Conservation (phyloP, 2,113 vertebrate species). For the Coracopsis vasa region DNA sequence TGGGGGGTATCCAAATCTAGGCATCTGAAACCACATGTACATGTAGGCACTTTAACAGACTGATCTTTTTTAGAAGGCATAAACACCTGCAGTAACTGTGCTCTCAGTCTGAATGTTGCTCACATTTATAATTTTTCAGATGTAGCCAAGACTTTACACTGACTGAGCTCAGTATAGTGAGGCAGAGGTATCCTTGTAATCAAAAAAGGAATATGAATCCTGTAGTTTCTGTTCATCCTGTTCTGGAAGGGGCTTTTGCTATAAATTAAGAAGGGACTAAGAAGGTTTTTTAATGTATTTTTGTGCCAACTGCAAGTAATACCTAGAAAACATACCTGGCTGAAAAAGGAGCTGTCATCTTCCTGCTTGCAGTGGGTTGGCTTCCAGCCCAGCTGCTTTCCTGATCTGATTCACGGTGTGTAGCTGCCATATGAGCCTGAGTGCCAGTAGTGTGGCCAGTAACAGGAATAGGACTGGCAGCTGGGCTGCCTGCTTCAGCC, state of each 20-base stretch:
- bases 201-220: background rate
- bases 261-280: background rate
- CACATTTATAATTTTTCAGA: background rate
- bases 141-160: background rate
- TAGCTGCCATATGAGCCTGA: background rate
- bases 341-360: conserved; percentile 8
- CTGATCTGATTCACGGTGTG: background rate
- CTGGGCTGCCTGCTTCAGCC: background rate
- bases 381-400: background rate
- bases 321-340: background rate
- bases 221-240: background rate
- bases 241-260: background rate
- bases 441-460: background rate
- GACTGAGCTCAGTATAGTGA: background rate
- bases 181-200: background rate
- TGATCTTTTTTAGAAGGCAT: background rate
- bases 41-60: background rate
- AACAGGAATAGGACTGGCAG: background rate
- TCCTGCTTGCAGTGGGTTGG: background rate
- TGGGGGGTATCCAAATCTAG: background rate
- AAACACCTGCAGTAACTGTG: background rate
- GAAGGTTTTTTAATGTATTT: background rate
- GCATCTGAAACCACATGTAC: background rate
- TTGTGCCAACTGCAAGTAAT: background rate
- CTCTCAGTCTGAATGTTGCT: background rate